Percentiles rank a stretch among this genome's conserved stretches.
Evolutionary conservation across 2,888 invertebrate genomes (phyloP).

Genomic region (Protonemura montana): DNA sequence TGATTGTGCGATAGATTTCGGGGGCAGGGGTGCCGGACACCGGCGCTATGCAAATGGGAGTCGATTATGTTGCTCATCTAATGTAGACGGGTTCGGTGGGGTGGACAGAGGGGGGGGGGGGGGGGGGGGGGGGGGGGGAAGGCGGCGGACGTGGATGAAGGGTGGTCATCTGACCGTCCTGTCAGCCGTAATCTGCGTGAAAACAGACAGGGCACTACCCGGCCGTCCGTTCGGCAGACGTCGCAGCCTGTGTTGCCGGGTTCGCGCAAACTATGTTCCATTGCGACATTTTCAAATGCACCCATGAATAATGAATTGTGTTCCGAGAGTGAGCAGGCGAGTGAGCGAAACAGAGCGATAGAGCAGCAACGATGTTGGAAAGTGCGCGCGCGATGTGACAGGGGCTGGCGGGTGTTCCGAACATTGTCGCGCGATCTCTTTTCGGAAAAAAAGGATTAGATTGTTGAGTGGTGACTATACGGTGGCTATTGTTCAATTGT

Average conservation of each 20-base stretch:
- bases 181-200: constrained; percentile 48
- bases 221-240: constrained; percentile 9
- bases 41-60: constrained; percentile 28
- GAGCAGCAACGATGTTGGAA: background rate
- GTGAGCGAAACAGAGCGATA: background rate
- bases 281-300: constrained; percentile 49
- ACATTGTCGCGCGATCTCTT: constrained; percentile 13
- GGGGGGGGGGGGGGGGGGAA: background rate
- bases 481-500: constrained; percentile 4
- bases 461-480: background rate
- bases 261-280: background rate
- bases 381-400: background rate
- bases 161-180: constrained; percentile 41
- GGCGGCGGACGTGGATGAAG: constrained; percentile 19
- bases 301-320: constrained; percentile 39
- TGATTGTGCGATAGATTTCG: background rate
- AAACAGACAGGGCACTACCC: constrained; percentile 43
- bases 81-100: no score
- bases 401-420: constrained; percentile 1
- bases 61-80: constrained; percentile 36
- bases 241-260: background rate
- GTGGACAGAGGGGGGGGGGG: no score
- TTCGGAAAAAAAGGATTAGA: constrained; percentile 1
- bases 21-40: background rate
- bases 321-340: constrained; percentile 20